Conservation (phyloP, 1,140 invertebrate genomes). For the Sinonovacula constricta region DNA sequence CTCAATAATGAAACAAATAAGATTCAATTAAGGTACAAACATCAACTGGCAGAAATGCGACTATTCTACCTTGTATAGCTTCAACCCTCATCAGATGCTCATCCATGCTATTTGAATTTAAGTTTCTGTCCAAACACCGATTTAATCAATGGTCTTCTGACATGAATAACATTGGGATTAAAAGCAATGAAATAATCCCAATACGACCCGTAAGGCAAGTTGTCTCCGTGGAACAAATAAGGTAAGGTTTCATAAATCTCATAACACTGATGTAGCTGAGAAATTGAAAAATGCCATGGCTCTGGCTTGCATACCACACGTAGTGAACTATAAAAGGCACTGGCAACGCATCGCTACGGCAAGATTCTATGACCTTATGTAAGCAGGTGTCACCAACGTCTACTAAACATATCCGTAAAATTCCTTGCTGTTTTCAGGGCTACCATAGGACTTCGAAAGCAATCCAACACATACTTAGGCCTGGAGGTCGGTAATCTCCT, state of each 20-base stretch:
- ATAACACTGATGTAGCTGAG: slow-evolving; percentile 27
- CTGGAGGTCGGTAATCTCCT: no score
- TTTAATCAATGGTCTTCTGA: neutral
- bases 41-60: no score
- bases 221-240: slow-evolving; percentile 25
- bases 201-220: neutral
- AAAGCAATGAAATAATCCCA: slow-evolving; percentile 10
- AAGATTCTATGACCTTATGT: neutral
- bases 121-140: slow-evolving; percentile 5
- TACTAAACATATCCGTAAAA: neutral
- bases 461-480: no score
- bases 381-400: slow-evolving; percentile 11
- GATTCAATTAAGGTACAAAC: no score
- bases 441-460: no score
- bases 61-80: no score
- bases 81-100: slow-evolving; percentile 32
- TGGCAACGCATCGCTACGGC: slow-evolving; percentile 11
- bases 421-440: no score
- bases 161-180: no score
- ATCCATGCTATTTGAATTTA: neutral
- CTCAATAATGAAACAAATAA: no score
- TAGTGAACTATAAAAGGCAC: slow-evolving; percentile 39
- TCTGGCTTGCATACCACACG: neutral
- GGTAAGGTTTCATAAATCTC: no score
- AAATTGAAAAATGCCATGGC: neutral